These are phyloP conservation scores for Babyrousa celebensis DNA, from an alignment of 2,797 vertebrate species.

Conservation along the genomic window DNA sequence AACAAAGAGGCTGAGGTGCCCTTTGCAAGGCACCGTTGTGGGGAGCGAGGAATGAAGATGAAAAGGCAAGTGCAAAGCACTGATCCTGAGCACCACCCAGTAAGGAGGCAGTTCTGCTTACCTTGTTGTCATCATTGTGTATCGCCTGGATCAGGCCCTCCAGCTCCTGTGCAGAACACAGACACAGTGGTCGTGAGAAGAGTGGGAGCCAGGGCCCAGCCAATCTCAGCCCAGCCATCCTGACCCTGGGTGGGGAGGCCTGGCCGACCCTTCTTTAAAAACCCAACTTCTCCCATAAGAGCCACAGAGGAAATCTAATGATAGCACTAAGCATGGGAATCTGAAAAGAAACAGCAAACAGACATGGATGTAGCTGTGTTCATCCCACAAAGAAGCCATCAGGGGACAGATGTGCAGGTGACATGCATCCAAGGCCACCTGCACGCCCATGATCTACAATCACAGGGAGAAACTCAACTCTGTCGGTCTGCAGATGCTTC, in stretches of 20 bases:
- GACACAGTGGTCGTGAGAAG: conserved; percentile 49
- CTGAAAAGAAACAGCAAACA: not conserved
- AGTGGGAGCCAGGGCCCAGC: not conserved
- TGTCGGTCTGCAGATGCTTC: not conserved
- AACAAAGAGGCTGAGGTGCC: not conserved
- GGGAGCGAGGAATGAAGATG: not conserved
- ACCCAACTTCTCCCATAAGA: conserved; percentile 25
- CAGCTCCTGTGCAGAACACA: conserved; percentile 93
- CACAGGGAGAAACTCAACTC: not conserved
- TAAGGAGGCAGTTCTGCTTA: conserved; percentile 83
- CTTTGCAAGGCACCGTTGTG: not conserved
- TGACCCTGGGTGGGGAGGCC: not conserved
- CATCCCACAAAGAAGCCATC: not conserved
- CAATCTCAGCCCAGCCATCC: not conserved
- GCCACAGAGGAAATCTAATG: not conserved
- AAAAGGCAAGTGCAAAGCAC: not conserved
- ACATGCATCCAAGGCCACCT: not conserved
- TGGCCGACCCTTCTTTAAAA: not conserved
- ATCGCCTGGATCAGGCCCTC: conserved; percentile 97
- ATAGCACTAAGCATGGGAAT: not conserved
- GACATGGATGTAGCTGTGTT: not conserved
- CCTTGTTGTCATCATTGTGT: conserved; percentile 97
- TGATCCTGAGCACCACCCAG: not conserved
- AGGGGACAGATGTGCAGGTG: not conserved
- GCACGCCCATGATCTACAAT: not conserved